phyloP scores from a whole-genome alignment of 2,113 vertebrate genomes.

The Bubalus kerabau region DNA sequence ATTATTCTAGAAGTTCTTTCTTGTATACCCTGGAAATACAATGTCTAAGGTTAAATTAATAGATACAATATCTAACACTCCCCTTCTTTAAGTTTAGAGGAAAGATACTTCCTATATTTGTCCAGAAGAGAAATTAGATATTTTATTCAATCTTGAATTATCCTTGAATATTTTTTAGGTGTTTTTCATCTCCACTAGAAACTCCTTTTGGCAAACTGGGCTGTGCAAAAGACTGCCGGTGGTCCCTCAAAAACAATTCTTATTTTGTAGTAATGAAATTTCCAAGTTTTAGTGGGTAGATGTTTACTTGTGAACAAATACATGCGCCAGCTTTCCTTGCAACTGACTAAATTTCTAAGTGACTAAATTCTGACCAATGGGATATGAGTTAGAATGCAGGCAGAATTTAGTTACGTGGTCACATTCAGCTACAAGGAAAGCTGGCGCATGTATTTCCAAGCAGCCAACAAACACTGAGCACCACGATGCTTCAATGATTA shows the following conservation, averaged over 20 bases:
- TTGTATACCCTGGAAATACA: not conserved
- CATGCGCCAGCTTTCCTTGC: not conserved
- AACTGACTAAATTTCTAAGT: not conserved
- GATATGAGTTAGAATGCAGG: not conserved
- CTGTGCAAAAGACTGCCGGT: not conserved
- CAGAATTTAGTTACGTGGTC: not conserved
- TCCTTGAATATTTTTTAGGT: not conserved
- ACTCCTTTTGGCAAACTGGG: not conserved
- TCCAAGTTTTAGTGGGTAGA: not conserved
- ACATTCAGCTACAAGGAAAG: not conserved
- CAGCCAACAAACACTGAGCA: not conserved
- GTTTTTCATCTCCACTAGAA: not conserved
- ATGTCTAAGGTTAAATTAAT: not conserved
- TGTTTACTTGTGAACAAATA: not conserved
- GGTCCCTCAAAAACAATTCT: not conserved
- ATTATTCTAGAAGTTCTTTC: not conserved
- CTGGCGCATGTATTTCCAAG: not conserved
- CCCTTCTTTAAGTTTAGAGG: not conserved
- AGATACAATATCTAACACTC: not conserved
- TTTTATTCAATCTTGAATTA: not conserved
- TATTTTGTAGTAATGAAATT: not conserved
- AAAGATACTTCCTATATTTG: not conserved
- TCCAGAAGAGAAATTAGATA: not conserved
- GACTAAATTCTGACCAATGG: not conserved
- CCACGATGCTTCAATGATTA: not conserved